Conservation (phyloP, 2,888 invertebrate species). For the Oscheius sp. region DNA sequence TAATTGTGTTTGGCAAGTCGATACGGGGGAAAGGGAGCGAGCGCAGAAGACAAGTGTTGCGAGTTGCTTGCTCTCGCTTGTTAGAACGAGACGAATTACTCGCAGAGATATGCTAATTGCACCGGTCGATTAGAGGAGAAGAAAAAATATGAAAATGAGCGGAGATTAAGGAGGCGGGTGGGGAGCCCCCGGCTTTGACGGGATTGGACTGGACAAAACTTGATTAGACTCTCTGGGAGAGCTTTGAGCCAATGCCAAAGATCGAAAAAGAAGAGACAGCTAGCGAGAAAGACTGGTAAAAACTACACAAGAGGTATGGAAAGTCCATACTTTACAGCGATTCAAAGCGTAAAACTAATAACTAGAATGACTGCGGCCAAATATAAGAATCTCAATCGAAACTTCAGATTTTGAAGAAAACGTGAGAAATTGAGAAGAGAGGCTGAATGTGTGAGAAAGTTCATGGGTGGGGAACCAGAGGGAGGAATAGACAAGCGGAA, state of each 20-base stretch:
- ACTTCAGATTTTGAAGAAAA: too few species aligned
- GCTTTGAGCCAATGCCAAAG: neutral
- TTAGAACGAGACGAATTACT: slow-evolving; percentile 26
- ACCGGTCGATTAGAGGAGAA: neutral
- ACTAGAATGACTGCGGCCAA: too few species aligned
- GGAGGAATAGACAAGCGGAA: neutral
- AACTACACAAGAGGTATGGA: too few species aligned
- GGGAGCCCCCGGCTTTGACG: neutral
- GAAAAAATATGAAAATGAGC: slow-evolving; percentile 9
- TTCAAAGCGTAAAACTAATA: too few species aligned
- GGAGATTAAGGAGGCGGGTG: slow-evolving; percentile 16
- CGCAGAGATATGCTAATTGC: slow-evolving; percentile 35
- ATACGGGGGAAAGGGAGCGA: slow-evolving; percentile 19
- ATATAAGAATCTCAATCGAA: too few species aligned
- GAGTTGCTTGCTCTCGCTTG: neutral
- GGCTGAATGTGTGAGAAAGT: too few species aligned
- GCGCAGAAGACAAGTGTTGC: slow-evolving; percentile 35
- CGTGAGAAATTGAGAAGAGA: too few species aligned
- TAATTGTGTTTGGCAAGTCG: slow-evolving; percentile 41
- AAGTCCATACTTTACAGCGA: too few species aligned
- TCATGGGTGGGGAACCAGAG: neutral
- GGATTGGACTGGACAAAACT: too few species aligned
- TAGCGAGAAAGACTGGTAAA: too few species aligned
- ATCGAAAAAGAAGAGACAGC: neutral
- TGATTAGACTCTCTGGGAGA: neutral